Conservation (phyloP, 2,113 vertebrate genomes). For the Pagrus major region DNA sequence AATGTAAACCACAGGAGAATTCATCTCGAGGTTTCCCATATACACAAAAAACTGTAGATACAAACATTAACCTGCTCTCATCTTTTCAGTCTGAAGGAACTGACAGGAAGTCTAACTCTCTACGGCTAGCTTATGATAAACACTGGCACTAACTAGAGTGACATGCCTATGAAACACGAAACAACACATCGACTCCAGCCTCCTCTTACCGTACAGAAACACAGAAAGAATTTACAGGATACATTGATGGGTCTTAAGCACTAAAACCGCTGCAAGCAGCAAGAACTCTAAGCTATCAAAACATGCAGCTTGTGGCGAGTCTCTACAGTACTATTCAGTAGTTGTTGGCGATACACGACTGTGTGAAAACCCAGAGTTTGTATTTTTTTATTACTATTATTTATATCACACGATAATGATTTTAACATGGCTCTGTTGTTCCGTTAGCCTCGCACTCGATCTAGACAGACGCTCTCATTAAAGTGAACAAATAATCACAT, state of each 20-base stretch:
- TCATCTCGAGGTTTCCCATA: slow-evolving; percentile 42
- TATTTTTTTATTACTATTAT: slow-evolving; percentile 50
- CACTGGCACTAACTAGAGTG: slow-evolving; percentile 72
- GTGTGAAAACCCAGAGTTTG: slow-evolving; percentile 67
- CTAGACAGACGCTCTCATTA: slow-evolving; percentile 47
- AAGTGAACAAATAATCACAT: slow-evolving; percentile 44
- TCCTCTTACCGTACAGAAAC: slow-evolving; percentile 62
- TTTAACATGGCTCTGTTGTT: slow-evolving; percentile 72
- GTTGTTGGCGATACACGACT: slow-evolving; percentile 62
- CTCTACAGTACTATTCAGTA: slow-evolving; percentile 75
- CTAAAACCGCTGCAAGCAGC: slow-evolving; percentile 68
- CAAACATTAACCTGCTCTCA: slow-evolving; percentile 67
- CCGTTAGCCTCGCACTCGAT: slow-evolving; percentile 57
- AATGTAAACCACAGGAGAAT: slow-evolving; percentile 55
- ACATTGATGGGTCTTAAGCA: slow-evolving; percentile 69
- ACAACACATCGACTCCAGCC: slow-evolving; percentile 68
- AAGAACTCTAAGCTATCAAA: slow-evolving; percentile 71
- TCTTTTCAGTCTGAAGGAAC: slow-evolving; percentile 58
- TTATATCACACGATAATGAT: slow-evolving; percentile 50
- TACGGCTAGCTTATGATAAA: slow-evolving; percentile 74
- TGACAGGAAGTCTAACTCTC: slow-evolving; percentile 66
- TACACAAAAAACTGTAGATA: slow-evolving; percentile 64
- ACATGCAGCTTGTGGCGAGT: slow-evolving; percentile 79
- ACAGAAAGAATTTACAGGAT: slow-evolving; percentile 70
- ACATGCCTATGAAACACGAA: slow-evolving; percentile 81